Evolutionary conservation across 2,888 invertebrate species (phyloP), one percentile per base, ranked within the genome.

Genomic region (Bimastos eiseni): DNA sequence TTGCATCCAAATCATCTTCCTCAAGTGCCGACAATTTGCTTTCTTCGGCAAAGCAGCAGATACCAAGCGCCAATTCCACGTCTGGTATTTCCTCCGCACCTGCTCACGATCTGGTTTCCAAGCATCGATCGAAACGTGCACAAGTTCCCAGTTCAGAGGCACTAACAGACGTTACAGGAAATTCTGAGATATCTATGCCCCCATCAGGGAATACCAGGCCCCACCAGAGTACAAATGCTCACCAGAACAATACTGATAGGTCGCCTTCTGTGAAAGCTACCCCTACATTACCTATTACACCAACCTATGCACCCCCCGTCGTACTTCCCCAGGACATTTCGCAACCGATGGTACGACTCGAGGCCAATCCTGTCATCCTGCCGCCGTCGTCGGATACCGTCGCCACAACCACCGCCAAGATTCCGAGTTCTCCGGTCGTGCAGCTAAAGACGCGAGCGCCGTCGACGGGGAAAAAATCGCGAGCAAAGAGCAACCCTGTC

Each of bases 371-470:
- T 41, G 89, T 41, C 49, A 24, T 38, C 49, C 8, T 44, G 49
- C 38, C 89, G 49, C 38, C 89, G 37, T 33, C 38, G 38, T 38
- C 41, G 41, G 8, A 33, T 34, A 89, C 37, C 89, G 89, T 38
- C 24, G 21, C 84, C 84, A 84, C 84, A 21, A 33, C 33, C n/a
- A 86, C 86, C 21, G 83, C 83, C 70, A 89, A 70, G 70, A 89
- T 70, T 33, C 89, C 21, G 33, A 89, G 89, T 70, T 89, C 89
- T 37, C 89, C 89, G n/a, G 34, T 89, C 83, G 70, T 89, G n/a
- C 49, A 37, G 70, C 30, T 89, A 83, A 89, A 89, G 30, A 17
- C 8, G n/a, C 89, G 49, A 21, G 44, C n/a, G 21, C 55, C 55
- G 4, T 84, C 84, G 34, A 36, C 84, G 19, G 84, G 84, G 36